Percentiles rank a stretch among this genome's conserved stretches.
Evolutionary conservation across 2,888 invertebrate species (phyloP).

Genomic region (Rhamphomyia laevipes): DNA sequence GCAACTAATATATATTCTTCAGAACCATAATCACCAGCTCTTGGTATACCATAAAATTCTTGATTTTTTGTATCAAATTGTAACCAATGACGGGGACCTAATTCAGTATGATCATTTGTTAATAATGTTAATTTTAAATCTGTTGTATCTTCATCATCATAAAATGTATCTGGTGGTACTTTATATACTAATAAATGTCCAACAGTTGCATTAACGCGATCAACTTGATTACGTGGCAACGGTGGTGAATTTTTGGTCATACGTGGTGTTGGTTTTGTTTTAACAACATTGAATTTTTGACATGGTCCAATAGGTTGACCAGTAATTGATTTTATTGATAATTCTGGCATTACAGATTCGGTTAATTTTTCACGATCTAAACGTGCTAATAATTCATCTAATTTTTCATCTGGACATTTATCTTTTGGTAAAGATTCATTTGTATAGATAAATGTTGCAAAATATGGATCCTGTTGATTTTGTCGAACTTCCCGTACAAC

Average conservation of each 20-base stretch:
- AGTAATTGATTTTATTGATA: constrained; percentile 51
- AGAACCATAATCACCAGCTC: constrained; percentile 56
- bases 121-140: constrained; percentile 63
- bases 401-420: constrained; percentile 64
- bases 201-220: constrained; percentile 67
- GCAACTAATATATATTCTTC: constrained; percentile 70
- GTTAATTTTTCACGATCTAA: constrained; percentile 42
- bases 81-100: constrained; percentile 66
- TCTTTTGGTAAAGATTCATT: constrained; percentile 73
- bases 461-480: constrained; percentile 32
- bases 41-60: constrained; percentile 79
- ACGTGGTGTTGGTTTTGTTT: constrained; percentile 40
- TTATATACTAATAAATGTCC: constrained; percentile 70
- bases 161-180: constrained; percentile 83
- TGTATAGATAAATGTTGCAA: constrained; percentile 56
- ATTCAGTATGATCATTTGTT: constrained; percentile 55
- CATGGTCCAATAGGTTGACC: constrained; percentile 60
- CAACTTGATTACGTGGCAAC: constrained; percentile 71
- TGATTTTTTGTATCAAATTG: constrained; percentile 81
- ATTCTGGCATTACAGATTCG: constrained; percentile 51
- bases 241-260: constrained; percentile 58
- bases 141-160: constrained; percentile 74
- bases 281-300: constrained; percentile 40
- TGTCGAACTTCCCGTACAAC: constrained; percentile 35
- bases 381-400: constrained; percentile 47